A percentile compares a stretch with the other conserved stretches of the same genome.
Conservation (phyloP, 2,113 vertebrate genomes). For the Etheostoma cragini region DNA sequence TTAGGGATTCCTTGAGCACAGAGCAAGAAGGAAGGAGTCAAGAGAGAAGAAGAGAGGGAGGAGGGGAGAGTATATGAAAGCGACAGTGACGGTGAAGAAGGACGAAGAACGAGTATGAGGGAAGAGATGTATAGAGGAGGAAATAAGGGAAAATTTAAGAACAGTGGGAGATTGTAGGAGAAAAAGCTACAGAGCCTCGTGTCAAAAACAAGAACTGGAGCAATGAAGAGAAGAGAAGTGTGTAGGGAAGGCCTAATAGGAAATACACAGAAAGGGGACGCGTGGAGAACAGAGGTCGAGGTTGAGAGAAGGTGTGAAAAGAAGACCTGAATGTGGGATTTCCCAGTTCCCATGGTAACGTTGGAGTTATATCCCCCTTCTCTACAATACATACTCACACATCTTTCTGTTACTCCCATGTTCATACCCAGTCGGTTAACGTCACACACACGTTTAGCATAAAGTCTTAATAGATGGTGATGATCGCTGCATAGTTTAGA, state of each 20-base stretch:
- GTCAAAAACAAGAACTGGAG: conserved; percentile 40
- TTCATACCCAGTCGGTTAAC: conserved; percentile 53
- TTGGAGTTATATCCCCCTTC: conserved; percentile 28
- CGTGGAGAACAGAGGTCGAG: conserved; percentile 7
- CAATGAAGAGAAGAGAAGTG: conserved; percentile 39
- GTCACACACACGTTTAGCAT: conserved; percentile 8
- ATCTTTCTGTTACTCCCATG: conserved; percentile 40
- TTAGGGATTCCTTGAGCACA: conserved; percentile 41
- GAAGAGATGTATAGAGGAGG: background rate
- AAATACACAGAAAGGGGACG: background rate
- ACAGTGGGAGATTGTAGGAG: background rate
- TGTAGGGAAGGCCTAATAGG: conserved; percentile 16
- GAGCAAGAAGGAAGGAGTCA: background rate
- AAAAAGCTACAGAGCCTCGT: conserved; percentile 13
- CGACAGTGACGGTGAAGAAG: conserved; percentile 1
- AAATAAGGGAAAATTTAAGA: background rate
- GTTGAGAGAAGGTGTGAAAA: conserved; percentile 32
- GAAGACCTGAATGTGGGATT: conserved; percentile 72
- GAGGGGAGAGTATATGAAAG: background rate
- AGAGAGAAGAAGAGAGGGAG: conserved; percentile 6
- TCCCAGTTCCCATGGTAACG: conserved; percentile 86
- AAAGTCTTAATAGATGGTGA: conserved; percentile 26
- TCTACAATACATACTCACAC: conserved; percentile 3
- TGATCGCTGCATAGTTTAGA: conserved; percentile 31
- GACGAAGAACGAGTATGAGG: background rate